Percentiles rank a stretch among this genome's conserved stretches.
phyloP scores from a whole-genome alignment of 92 coral and sea anemone species.

The Porites rus region DNA sequence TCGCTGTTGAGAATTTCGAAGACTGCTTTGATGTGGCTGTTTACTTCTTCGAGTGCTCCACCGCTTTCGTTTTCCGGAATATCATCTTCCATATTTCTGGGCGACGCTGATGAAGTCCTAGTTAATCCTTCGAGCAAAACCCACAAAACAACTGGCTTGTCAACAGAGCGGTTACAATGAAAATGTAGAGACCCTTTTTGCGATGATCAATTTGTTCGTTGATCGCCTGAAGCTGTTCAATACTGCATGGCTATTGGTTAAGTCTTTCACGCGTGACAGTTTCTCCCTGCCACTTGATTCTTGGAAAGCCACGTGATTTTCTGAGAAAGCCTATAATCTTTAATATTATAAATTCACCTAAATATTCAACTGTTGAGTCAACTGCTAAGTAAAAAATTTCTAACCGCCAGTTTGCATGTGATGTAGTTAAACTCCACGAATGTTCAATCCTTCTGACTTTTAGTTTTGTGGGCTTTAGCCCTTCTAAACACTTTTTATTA shows the following conservation, averaged over 20 bases:
- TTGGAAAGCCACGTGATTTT: no score
- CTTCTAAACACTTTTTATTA: no score
- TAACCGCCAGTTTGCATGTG: no score
- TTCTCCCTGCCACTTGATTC: not conserved
- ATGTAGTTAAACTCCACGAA: no score
- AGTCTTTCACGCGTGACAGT: not conserved
- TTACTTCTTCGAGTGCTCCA: conserved; percentile 40
- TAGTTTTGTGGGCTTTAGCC: no score
- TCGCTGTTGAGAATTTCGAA: conserved; percentile 41
- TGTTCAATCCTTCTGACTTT: no score
- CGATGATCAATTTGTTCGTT: not conserved
- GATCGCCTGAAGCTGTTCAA: not conserved
- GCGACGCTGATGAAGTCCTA: not conserved
- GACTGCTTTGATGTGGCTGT: conserved; percentile 7
- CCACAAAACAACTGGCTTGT: no score
- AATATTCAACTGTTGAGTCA: no score
- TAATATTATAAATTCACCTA: no score
- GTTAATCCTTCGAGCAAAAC: no score
- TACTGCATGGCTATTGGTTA: not conserved
- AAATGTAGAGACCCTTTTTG: not conserved
- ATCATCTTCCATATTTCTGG: not conserved
- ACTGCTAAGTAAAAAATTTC: no score
- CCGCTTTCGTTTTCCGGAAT: not conserved
- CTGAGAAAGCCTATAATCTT: no score
- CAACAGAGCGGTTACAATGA: not conserved